These are phyloP conservation scores for Geodia barretti DNA, from an alignment of 37 sponge, comb jelly and placozoan genomes.

Conservation along the genomic window DNA sequence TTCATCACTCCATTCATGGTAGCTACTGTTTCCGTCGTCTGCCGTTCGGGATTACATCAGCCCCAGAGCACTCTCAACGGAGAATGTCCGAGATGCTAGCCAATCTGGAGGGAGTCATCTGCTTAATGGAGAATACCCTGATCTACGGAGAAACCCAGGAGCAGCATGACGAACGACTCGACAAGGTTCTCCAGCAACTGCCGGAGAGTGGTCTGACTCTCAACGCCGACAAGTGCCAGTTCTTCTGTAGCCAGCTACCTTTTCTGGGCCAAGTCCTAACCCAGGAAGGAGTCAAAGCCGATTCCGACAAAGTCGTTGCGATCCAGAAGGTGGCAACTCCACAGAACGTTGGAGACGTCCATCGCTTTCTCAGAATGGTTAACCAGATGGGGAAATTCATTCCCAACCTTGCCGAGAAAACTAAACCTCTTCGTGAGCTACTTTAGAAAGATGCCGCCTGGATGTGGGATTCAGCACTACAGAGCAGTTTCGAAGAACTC, in stretches of 20 bases:
- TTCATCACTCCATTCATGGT: constrained; percentile 43
- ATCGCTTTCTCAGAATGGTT: constrained; percentile 19
- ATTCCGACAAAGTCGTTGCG: constrained; percentile 43
- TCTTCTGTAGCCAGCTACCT: neutral
- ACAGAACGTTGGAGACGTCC: neutral
- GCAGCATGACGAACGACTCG: constrained; percentile 17
- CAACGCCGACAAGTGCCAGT: constrained; percentile 24
- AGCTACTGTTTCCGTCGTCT: constrained; percentile 33
- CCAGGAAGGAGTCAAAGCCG: constrained; percentile 21
- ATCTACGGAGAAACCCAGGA: constrained; percentile 21
- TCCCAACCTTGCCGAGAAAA: constrained; percentile 11
- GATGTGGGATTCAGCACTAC: neutral
- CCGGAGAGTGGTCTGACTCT: constrained; percentile 14
- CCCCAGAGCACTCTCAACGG: constrained; percentile 21
- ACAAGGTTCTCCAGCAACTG: neutral
- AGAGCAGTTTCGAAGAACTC: neutral
- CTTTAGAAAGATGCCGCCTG: constrained; percentile 7
- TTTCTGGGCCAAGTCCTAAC: constrained; percentile 44
- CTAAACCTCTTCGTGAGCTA: constrained; percentile 36
- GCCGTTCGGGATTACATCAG: constrained; percentile 38
- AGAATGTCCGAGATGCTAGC: constrained; percentile 20
- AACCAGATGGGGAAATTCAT: constrained; percentile 17
- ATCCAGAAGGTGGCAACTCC: constrained; percentile 40
- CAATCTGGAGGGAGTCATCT: constrained; percentile 46
- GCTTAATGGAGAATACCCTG: constrained; percentile 42